Evolutionary conservation across 2,113 vertebrate species (phyloP), one percentile per base, ranked within the genome.

Genomic region (Campylorhamphus procurvoides): DNA sequence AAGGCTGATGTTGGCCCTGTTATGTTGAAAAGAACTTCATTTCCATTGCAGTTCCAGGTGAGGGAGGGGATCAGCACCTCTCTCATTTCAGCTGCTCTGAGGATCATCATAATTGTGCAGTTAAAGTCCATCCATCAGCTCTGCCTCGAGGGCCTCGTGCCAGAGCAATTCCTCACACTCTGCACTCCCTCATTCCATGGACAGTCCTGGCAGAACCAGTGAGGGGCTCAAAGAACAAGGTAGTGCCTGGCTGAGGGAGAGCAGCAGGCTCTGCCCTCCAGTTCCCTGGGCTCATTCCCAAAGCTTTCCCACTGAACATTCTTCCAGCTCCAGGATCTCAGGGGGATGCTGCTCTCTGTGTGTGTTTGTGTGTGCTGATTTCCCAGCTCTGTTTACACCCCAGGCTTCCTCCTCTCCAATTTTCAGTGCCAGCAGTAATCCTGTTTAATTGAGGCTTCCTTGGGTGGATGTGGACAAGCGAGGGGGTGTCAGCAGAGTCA

Each of bases 31-130:
- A 86, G 24, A 60, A 35, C 42, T 76, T 64, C 67, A 46, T 96
- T 95, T 80, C 76, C 84, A 94, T 71, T 88, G 52, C 82, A 84
- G 2, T 80, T 93, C 62, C 93, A 96, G 94, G 82, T 93, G 64
- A 88, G 59, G 92, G 46, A n/a, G 76, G 50, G 29, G 83, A 94
- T 68, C 87, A 56, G 67, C 81, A 77, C 85, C 92, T 89, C 66
- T 50, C 87, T 91, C 89, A n/a, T 82, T 89, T 62, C 84, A 80
- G 84, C 81, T 40, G 29, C 18, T 25, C 74, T 55, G 15, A 40
- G 60, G 60, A 87, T 95, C 84, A 52, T 91, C 77, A 64, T 23
- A 14, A 58, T 56, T 3, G 29, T 24, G 58, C 29, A 80, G 72
- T 25, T 63, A 10, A 67, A 56, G 72, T 53, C 52, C 90, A 44